These are phyloP conservation scores for Himalopsyche japonica DNA, from an alignment of 2,888 invertebrate species.

Conservation along the genomic window DNA sequence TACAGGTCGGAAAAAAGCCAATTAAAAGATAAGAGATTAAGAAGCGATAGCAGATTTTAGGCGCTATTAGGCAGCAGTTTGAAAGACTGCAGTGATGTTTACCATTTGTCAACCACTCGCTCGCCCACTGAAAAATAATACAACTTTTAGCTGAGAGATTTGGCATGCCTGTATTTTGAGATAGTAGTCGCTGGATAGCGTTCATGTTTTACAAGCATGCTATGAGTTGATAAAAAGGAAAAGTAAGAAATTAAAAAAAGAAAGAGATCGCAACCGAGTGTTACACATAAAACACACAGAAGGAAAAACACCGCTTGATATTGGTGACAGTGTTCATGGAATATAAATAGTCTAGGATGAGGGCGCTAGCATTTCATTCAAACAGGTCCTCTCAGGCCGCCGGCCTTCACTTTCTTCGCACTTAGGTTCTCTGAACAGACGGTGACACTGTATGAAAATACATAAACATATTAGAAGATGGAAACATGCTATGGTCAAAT, in stretches of 20 bases:
- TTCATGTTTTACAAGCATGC: conserved; percentile 22
- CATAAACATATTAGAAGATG: conserved; percentile 32
- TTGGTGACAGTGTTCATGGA: conserved; percentile 29
- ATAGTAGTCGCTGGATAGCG: not conserved
- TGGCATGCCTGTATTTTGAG: conserved; percentile 10
- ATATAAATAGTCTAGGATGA: conserved; percentile 30
- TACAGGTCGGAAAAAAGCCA: conserved; percentile 42
- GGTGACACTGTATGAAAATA: conserved; percentile 37
- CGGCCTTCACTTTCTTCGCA: conserved; percentile 18
- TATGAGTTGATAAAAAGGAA: conserved; percentile 20
- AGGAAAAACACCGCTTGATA: conserved; percentile 17
- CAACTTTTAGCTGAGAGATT: conserved; percentile 16
- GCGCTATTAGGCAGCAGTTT: conserved; percentile 30
- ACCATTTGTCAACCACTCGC: conserved; percentile 72
- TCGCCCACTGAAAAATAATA: conserved; percentile 69
- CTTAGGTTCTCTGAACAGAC: conserved; percentile 28
- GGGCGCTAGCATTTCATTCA: conserved; percentile 33
- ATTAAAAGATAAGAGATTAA: conserved; percentile 48
- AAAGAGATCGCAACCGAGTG: conserved; percentile 38
- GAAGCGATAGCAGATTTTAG: conserved; percentile 51
- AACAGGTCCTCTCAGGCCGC: conserved; percentile 33
- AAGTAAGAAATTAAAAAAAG: conserved; percentile 13
- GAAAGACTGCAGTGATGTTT: conserved; percentile 45
- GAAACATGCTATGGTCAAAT: conserved; percentile 18
- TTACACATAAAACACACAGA: conserved; percentile 25